Evolutionary conservation across 1,140 invertebrate species (phyloP), one percentile per base, ranked within the genome.

Genomic region (Drosophila tani): DNA sequence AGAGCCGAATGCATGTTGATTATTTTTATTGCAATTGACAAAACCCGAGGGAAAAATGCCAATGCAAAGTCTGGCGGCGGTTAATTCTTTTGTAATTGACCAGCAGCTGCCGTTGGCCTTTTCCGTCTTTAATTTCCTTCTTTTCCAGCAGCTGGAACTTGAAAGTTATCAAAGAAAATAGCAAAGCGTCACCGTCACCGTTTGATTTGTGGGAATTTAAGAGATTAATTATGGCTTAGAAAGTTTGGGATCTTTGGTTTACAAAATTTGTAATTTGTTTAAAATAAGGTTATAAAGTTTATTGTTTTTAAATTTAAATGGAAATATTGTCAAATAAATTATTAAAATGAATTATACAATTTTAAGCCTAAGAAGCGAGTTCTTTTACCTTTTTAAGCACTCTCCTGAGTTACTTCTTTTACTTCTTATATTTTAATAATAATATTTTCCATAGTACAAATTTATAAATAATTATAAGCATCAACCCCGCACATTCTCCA

Each of bases 1-100:
- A 64, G 43, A 64, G 38, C 35, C 62, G 43, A 41, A 71, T 71
- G 69, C 67, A 73, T 71, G 69, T 71, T 73, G 69, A 73, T 60
- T 73, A 73, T 71, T 73, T 73, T 73, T 73, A 73, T 73, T 73
- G 69, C 53, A 74, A 82, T 78, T 78, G 80, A 73, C 80, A 60
- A 59, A 73, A 64, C 81, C 56, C 50, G 21, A 55, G 51, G 49
- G 43, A 50, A 43, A 73, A 55, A 50, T 68, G 79, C 59, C 66
- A 82, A 64, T 80, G 73, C 57, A 53, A 47, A 67, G 32, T 47
- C 64, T 29, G 29, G 19, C 45, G 53, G 67, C 69, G 53, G 66
- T 40, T 73, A 73, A 73, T 73, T 73, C 69, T 21, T 71, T 60
- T 73, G 69, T 73, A 73, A 73, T 73, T 73, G 69, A 40, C 68